Percentiles rank a stretch among this genome's conserved stretches.
Conservation (phyloP, 2,888 invertebrate species). For the Alviniconcha strummeri region DNA sequence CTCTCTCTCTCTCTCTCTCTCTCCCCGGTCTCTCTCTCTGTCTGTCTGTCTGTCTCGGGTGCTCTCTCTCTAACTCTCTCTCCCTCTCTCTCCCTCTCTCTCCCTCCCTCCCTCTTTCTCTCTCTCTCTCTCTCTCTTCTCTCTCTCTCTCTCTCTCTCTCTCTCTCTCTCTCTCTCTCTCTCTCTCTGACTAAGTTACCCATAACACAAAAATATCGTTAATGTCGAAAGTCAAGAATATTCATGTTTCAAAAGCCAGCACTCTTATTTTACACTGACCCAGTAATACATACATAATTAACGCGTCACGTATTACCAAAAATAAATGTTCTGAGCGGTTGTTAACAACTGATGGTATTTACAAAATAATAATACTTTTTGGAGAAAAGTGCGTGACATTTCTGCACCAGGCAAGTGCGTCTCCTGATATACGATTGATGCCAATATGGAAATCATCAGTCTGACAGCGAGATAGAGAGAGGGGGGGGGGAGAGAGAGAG, state of each 20-base stretch:
- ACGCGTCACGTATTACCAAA: too few species aligned
- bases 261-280: too few species aligned
- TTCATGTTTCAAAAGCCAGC: too few species aligned
- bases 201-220: too few species aligned
- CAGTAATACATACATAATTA: too few species aligned
- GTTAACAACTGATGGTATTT: too few species aligned
- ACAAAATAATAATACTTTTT: too few species aligned
- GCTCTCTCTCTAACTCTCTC: not conserved
- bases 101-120: not conserved
- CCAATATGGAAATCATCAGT: not conserved
- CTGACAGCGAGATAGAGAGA: not conserved
- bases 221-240: too few species aligned
- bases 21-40: not conserved
- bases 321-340: too few species aligned
- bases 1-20: not conserved
- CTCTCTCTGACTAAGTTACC: not conserved
- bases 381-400: too few species aligned
- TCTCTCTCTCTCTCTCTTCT: not conserved
- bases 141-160: not conserved
- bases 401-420: too few species aligned
- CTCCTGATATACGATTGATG: too few species aligned
- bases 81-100: not conserved
- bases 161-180: not conserved
- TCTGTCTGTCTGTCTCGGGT: not conserved
- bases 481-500: not conserved